Evolutionary conservation across 2,113 vertebrate genomes (phyloP).

Genomic region (Cercopithecus mona): DNA sequence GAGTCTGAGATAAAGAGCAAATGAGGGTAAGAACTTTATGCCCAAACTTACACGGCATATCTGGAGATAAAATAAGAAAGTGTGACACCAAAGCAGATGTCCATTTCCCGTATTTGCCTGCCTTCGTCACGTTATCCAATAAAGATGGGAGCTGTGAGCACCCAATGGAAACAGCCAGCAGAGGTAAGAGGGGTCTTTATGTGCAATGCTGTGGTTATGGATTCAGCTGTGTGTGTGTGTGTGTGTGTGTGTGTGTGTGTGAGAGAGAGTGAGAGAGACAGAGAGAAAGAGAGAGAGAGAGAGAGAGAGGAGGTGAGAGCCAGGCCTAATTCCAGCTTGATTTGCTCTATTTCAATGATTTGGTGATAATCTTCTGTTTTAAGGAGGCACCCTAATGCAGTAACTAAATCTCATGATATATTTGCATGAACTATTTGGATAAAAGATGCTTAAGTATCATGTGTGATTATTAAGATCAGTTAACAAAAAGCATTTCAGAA

Average conservation of each 20-base stretch:
- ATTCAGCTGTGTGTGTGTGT: not conserved
- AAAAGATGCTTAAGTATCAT: not conserved
- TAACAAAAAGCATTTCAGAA: not conserved
- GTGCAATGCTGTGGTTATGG: too few species aligned
- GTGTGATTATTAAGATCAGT: not conserved
- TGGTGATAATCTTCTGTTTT: not conserved
- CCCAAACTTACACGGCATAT: not conserved
- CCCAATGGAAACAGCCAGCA: not conserved
- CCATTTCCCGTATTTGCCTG: not conserved
- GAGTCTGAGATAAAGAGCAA: not conserved
- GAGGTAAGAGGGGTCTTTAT: not conserved
- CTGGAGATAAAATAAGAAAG: not conserved
- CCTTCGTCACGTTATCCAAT: not conserved
- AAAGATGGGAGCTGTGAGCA: not conserved
- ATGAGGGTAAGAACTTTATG: not conserved
- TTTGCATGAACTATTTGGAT: not conserved
- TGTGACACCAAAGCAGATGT: not conserved
- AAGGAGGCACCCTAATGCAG: not conserved
- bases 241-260: too few species aligned
- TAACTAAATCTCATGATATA: not conserved
- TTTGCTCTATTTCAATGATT: not conserved
- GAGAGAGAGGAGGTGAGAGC: accelerated
- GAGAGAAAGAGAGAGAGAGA: not conserved
- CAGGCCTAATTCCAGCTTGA: not conserved
- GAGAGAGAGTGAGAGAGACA: not conserved